Conservation (phyloP, 1,140 invertebrate species). For the Bombus balteatus region DNA sequence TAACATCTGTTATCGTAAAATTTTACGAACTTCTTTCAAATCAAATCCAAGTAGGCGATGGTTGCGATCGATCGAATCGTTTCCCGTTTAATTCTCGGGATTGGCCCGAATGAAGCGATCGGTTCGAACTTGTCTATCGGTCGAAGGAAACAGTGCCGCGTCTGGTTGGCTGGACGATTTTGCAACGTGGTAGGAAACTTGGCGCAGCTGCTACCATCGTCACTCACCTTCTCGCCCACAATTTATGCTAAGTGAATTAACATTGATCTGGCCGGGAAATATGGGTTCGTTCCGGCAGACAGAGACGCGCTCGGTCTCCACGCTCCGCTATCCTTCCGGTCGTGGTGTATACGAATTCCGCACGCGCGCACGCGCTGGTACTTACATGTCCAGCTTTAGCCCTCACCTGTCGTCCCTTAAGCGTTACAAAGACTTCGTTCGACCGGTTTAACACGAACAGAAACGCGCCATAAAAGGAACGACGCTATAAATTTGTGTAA, state of each 20-base stretch:
- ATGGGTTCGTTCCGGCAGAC: constrained; percentile 44
- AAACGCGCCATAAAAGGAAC: constrained; percentile 4
- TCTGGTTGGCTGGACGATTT: constrained; percentile 19
- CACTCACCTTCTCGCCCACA: constrained; percentile 41
- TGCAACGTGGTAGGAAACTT: constrained; percentile 49
- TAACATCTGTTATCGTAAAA: background rate
- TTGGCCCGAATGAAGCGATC: background rate
- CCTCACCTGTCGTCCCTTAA: background rate
- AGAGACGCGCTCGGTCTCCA: background rate
- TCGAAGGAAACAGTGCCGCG: constrained; percentile 33
- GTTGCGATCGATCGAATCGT: background rate
- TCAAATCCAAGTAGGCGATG: background rate
- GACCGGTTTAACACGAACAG: constrained; percentile 29
- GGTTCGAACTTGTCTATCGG: constrained; percentile 27
- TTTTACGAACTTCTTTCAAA: background rate
- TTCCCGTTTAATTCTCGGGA: background rate
- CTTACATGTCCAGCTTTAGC: background rate
- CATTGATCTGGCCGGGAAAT: constrained; percentile 61
- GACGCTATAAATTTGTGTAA: background rate
- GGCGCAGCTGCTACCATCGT: constrained; percentile 61
- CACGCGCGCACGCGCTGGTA: background rate
- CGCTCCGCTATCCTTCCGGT: background rate
- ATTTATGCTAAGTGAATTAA: constrained; percentile 66
- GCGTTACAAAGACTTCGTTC: constrained; percentile 28
- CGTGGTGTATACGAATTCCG: constrained; percentile 33